Evolutionary conservation across 2,888 invertebrate species (phyloP).

Genomic region (Slavum lentiscoides): DNA sequence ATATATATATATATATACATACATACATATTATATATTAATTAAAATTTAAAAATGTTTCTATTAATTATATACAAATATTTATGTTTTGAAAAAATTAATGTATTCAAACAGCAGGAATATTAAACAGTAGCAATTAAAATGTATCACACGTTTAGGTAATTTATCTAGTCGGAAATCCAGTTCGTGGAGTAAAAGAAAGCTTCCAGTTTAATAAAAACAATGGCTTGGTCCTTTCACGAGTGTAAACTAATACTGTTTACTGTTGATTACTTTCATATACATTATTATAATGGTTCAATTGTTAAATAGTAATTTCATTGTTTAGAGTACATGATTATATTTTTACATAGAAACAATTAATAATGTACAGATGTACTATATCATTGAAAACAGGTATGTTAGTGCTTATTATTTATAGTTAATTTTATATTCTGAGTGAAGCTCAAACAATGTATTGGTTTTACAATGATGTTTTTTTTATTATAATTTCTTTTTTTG

Average conservation of each 20-base stretch:
- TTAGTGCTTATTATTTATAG: neutral
- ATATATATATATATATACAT: neutral
- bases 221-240: constrained; percentile 18
- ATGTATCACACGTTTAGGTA: neutral
- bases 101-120: neutral
- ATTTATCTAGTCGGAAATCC: neutral
- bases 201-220: constrained; percentile 23
- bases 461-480: constrained; percentile 8
- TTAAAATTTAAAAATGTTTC: too few relatives aligned
- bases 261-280: constrained; percentile 33
- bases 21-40: neutral
- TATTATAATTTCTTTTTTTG: neutral
- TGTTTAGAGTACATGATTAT: constrained; percentile 1
- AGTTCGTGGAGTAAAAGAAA: constrained; percentile 7
- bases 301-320: constrained; percentile 18
- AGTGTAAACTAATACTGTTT: constrained; percentile 19
- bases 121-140: constrained; percentile 10
- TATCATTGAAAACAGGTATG: neutral
- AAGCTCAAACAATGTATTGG: neutral
- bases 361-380: neutral
- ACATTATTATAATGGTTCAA: constrained; percentile 9
- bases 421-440: neutral
- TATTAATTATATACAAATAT: neutral
- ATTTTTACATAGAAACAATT: constrained; percentile 1
- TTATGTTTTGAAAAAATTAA: neutral